Conservation (phyloP, 2,888 invertebrate genomes). For the Mesoligia furuncula region DNA sequence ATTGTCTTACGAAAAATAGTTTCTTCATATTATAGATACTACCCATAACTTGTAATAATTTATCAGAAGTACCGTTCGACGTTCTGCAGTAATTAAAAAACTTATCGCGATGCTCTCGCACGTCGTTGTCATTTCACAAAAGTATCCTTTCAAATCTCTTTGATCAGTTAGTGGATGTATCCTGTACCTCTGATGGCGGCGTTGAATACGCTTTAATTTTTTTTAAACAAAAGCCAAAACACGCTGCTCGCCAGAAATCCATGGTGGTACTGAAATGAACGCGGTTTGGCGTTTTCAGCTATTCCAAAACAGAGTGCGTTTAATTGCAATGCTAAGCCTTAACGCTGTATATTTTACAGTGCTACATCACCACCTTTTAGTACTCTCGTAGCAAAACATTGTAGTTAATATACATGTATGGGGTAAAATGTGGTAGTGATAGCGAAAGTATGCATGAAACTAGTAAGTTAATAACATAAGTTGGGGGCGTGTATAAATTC, state of each 20-base stretch:
- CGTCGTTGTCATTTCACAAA: not conserved
- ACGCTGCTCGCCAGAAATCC: not conserved
- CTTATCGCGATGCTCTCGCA: too few relatives aligned
- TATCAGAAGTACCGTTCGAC: not conserved
- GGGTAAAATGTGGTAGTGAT: constrained; percentile 52
- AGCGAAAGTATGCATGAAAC: constrained; percentile 78
- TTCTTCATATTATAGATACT: not conserved
- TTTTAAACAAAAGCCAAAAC: not conserved
- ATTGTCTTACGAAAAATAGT: not conserved
- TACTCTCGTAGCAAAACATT: constrained; percentile 2
- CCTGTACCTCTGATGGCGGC: too few relatives aligned
- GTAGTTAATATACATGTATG: constrained; percentile 30
- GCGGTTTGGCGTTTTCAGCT: not conserved
- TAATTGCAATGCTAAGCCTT: not conserved
- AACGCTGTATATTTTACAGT: not conserved
- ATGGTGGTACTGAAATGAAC: not conserved
- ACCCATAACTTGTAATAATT: not conserved
- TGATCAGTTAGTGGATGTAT: not conserved
- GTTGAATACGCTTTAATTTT: not conserved
- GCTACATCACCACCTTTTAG: not conserved
- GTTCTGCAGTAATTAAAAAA: not conserved
- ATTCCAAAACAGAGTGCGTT: not conserved
- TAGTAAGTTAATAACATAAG: constrained; percentile 85
- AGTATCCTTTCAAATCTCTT: not conserved
- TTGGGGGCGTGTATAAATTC: constrained; percentile 83